Conservation (phyloP, 2,797 vertebrate species). For the Phalanger gymnotis region DNA sequence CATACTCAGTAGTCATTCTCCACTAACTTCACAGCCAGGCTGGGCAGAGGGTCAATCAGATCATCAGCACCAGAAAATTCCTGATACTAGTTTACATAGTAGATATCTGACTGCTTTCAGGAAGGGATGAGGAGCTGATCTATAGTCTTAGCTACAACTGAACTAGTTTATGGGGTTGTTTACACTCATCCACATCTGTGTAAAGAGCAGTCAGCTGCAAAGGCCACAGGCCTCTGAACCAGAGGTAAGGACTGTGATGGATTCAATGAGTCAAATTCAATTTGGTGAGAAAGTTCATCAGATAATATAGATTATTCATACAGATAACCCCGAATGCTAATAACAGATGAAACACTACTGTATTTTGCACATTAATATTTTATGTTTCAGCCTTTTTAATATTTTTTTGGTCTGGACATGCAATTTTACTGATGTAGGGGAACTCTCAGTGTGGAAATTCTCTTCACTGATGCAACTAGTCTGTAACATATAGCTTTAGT, state of each 20-base stretch:
- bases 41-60: not conserved
- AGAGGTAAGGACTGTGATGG: not conserved
- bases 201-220: not conserved
- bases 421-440: not conserved
- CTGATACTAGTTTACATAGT: not conserved
- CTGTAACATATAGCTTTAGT: not conserved
- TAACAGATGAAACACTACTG: not conserved
- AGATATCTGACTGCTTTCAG: not conserved
- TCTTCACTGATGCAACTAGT: not conserved
- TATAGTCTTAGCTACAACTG: not conserved
- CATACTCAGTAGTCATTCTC: not conserved
- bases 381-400: not conserved
- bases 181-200: not conserved
- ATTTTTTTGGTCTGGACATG: not conserved
- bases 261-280: not conserved
- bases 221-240: too few relatives aligned
- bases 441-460: not conserved
- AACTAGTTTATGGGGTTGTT: not conserved
- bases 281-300: not conserved
- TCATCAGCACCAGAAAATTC: not conserved
- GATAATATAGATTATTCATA: not conserved
- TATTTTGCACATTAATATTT: not conserved
- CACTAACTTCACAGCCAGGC: too few relatives aligned
- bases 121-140: not conserved
- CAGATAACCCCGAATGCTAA: not conserved